Base-by-base conservation (phyloP, 2,113 vertebrate genomes). In the Pollimyrus isidori region DNA sequence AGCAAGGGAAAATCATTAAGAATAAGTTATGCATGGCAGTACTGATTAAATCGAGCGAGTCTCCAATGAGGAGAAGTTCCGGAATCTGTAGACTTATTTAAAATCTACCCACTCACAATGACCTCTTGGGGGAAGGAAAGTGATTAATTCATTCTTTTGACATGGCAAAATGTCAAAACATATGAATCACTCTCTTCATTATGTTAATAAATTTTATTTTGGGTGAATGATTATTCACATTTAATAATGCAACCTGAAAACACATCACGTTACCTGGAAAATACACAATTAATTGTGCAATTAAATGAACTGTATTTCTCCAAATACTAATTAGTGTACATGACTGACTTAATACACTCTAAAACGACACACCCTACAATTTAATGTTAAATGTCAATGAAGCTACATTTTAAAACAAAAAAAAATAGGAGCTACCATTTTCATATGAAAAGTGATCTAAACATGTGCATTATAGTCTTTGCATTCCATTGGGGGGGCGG, bases 101-200 rank as follows among this genome's bases (percentile, higher is more conserved):
- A 87, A 52, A 65, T 65, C 53, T 42, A 53, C 39, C 56, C 87
- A 87, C 35, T 65, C 53, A 39, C 13, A 87, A 53, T 50, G 46
- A 87, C 26, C 49, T 87, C 85, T 53, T 87, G 48, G 85, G 85
- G 82, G 85, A 30, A 84, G 48, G 46, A 49, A 62, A 87, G 39
- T 21, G 35, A 52, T 56, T 53, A 23, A 58, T 65, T 87, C 17
- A 87, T 87, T 62, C 35, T 87, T 87, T 45, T 87, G 53, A 65
- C 87, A 87, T 23, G 10, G 7, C 17, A 42, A 87, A 87, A 87
- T 87, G 86, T 62, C 86, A 87, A 58, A 62, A 87, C 65, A 39
- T 21, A 87, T 87, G 39, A 87, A 87, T 87, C 35, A 87, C 39
- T 87, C 26, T 48, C 50, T 48, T 30, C 26, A 87, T 87, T 56